Evolutionary conservation across 2,113 vertebrate genomes (phyloP).

Genomic region (Oreochromis niloticus): DNA sequence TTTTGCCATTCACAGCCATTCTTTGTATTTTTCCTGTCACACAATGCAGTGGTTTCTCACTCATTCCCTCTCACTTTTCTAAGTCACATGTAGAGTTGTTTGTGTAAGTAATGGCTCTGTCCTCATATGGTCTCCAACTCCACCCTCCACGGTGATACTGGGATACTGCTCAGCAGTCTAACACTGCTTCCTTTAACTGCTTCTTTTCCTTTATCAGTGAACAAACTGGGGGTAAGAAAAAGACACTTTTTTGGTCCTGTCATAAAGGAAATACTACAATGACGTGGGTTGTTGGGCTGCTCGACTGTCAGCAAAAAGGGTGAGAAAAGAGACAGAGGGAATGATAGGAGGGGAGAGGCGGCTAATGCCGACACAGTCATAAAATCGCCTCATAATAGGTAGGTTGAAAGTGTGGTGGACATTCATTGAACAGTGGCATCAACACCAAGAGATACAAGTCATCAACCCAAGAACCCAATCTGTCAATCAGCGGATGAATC

Average conservation of each 20-base stretch:
- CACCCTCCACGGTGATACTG: neutral
- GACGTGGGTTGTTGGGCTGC: slow-evolving; percentile 14
- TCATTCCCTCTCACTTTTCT: slow-evolving; percentile 17
- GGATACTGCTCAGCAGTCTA: neutral
- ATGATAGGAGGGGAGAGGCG: slow-evolving; percentile 3
- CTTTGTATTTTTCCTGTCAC: slow-evolving; percentile 41
- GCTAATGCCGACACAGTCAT: slow-evolving; percentile 16
- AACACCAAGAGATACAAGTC: neutral
- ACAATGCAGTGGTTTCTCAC: slow-evolving; percentile 15
- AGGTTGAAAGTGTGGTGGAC: slow-evolving; percentile 5
- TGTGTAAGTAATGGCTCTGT: neutral
- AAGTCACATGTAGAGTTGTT: slow-evolving; percentile 26
- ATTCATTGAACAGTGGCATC: slow-evolving; percentile 34
- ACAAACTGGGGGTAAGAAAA: slow-evolving; percentile 20
- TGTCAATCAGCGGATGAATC: slow-evolving; percentile 38
- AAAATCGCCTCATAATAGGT: slow-evolving; percentile 38
- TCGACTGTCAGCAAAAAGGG: slow-evolving; percentile 33
- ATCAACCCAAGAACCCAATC: slow-evolving; percentile 18
- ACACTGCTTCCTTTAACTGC: neutral
- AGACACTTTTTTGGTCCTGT: slow-evolving; percentile 37
- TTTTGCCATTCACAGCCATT: slow-evolving; percentile 21
- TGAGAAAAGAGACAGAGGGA: slow-evolving; percentile 36
- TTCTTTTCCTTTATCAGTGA: slow-evolving; percentile 23
- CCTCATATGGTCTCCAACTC: neutral
- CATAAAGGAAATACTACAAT: slow-evolving; percentile 39